Evolutionary conservation across 2,113 vertebrate genomes (phyloP), one percentile per base, ranked within the genome.

Genomic region (Vireo altiloquus): DNA sequence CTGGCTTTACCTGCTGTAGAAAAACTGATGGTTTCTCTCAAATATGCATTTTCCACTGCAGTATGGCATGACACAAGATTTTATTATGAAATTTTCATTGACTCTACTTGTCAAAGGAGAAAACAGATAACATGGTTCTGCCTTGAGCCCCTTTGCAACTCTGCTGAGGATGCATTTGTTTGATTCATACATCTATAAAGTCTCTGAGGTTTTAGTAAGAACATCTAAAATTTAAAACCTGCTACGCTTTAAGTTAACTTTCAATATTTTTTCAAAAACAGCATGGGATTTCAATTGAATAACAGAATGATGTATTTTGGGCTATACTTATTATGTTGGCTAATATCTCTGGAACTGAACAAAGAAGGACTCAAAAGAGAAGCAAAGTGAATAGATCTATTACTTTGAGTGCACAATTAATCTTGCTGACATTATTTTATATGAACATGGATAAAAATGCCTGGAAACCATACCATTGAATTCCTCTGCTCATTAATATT

Each of bases 371-470:
- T 92, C 61, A 82, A 89, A 97, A 97, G 94, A 97, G 52, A 52
- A 96, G 68, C 59, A 94, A 97, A 97, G 72, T 83, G 59, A 97
- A 96, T 79, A 96, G 95, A 97, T 97, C 95, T 93, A 87, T 97
- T 97, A 95, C 79, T 97, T 95, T 92, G 91, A 97, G 65, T 89
- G 90, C 89, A 91, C 90, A 96, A 97, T 98, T 98, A 97, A 98
- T 98, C 98, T 98, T 96, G 59, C 95, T 98, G 98, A 97, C 97
- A 96, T 97, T 97, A 93, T 90, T 98, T 97, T 97, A 95, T 94
- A 97, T 87, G 81, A 97, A 71, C 90, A 92, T 96, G 92, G 96
- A 96, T 97, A 96, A 97, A 98, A 97, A 97, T 97, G 96, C 97
- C 97, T 96, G 66, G 89, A 95, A 97, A 98, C 71, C 96, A 97